Base-by-base conservation (phyloP, 2,113 vertebrate species). In the Limanda limanda region DNA sequence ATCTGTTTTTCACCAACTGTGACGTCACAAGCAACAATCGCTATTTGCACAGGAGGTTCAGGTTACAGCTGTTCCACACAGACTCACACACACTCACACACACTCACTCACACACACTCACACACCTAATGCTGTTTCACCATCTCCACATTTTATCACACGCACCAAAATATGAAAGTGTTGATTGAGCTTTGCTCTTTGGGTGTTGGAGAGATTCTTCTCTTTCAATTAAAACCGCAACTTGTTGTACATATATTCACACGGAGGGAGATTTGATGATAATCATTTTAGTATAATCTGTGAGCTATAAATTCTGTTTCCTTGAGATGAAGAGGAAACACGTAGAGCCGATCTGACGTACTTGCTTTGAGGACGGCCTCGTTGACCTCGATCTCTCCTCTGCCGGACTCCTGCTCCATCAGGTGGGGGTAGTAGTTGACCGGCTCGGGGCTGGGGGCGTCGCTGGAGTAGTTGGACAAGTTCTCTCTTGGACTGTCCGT, bases 301-400 rank as follows among this genome's bases (percentile, higher is more conserved):
- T 15, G 42, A 48, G 45, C 45, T 48, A 17, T 18, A 48, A 42
- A 55, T 66, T 11, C 40, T 42, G 10, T 42, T 42, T 42, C 40
- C 40, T 42, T 42, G 40, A 13, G 40, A 37, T 37, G 35, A 37
- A 10, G 27, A 1, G 37, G 37, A 56, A 63, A 14, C 12, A n/a
- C 18, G 3, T 9, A 20, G 0, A 15, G 18, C 2, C 35, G 27
- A 23, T 42, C 1, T 45, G 52, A 95, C 96, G 0, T 96, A 99
- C 97, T 97, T 75, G 95, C 89, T 90, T 96, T 97, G 54, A 99
- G 92, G 72, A 94, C 78, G 68, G 95, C 96, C 78, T 96, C 93
- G 42, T 96, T 98, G 76, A 99, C 97, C 92, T 98, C 96, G 1
- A 99, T 98, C 92, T 98, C 97, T 5, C 95, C 88, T 24, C 88